These are phyloP conservation scores for Eledona agricola DNA, from an alignment of 2,888 invertebrate species.

Conservation along the genomic window DNA sequence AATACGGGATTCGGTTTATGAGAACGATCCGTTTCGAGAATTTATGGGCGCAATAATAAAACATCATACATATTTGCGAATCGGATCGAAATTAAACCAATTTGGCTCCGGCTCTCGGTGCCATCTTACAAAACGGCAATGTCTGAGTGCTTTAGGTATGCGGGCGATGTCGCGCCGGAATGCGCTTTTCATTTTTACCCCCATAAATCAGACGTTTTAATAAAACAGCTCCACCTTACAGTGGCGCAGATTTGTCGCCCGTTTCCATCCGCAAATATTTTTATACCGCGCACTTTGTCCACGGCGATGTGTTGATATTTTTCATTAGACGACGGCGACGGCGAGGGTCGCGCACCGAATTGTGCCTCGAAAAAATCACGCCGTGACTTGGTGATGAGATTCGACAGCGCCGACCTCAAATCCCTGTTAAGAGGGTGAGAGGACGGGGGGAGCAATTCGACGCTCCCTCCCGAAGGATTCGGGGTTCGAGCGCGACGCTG, in stretches of 20 bases:
- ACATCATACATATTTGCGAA: no score
- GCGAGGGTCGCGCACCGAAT: conserved; percentile 1
- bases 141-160: no score
- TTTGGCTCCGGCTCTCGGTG: conserved; percentile 20
- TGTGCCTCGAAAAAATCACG: conserved; percentile 51
- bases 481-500: conserved; percentile 49
- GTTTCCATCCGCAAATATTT: conserved; percentile 61
- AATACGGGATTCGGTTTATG: conserved; percentile 55
- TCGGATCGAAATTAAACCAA: no score
- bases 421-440: conserved; percentile 55
- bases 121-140: conserved; percentile 49
- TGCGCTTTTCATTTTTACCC: conserved; percentile 61
- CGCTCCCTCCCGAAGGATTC: conserved; percentile 42
- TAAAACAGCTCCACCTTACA: conserved; percentile 56
- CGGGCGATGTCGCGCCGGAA: no score
- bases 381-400: conserved; percentile 63
- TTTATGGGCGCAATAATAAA: no score
- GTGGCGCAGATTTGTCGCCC: conserved; percentile 39
- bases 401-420: conserved; percentile 63
- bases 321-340: conserved; percentile 45
- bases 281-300: conserved; percentile 61
- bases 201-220: conserved; percentile 62
- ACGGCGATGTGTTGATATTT: conserved; percentile 55
- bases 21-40: not conserved
- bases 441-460: conserved; percentile 28